phyloP scores from a whole-genome alignment of 2,888 invertebrate genomes.

The Drosophila longiperda region DNA sequence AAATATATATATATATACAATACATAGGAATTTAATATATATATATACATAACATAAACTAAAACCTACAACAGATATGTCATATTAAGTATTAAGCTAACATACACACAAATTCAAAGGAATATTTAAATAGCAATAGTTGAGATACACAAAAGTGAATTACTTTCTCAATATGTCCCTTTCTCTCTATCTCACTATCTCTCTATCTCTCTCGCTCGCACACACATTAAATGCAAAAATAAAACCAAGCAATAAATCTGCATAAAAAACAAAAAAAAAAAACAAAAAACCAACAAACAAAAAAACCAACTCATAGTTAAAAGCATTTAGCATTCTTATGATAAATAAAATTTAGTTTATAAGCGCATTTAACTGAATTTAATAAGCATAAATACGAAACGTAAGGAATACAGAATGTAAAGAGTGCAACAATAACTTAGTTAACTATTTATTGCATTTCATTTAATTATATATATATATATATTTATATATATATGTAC shows the following conservation, averaged over 20 bases:
- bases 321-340: slow-evolving; percentile 60
- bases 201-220: slow-evolving; percentile 6
- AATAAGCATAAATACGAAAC: slow-evolving; percentile 36
- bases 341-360: slow-evolving; percentile 56
- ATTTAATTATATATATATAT: not conserved
- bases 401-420: slow-evolving; percentile 26
- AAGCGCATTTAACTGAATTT: slow-evolving; percentile 70
- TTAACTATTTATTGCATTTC: slow-evolving; percentile 44
- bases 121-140: slow-evolving; percentile 33
- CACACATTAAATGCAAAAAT: slow-evolving; percentile 12
- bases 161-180: slow-evolving; percentile 5
- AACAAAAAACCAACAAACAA: not conserved
- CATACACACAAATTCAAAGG: slow-evolving; percentile 13
- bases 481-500: not conserved
- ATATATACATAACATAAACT: not conserved
- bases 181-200: slow-evolving; percentile 1
- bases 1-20: slow-evolving; percentile 10
- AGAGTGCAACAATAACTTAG: slow-evolving; percentile 55
- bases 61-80: slow-evolving; percentile 31
- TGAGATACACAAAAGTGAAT: slow-evolving; percentile 10
- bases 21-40: slow-evolving; percentile 18
- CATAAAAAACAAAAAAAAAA: not conserved
- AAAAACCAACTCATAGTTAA: slow-evolving; percentile 64
- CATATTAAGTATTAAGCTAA: slow-evolving; percentile 30
- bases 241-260: slow-evolving; percentile 20